Conservation (phyloP, 2,113 vertebrate genomes). For the Porphyrio hochstetteri region DNA sequence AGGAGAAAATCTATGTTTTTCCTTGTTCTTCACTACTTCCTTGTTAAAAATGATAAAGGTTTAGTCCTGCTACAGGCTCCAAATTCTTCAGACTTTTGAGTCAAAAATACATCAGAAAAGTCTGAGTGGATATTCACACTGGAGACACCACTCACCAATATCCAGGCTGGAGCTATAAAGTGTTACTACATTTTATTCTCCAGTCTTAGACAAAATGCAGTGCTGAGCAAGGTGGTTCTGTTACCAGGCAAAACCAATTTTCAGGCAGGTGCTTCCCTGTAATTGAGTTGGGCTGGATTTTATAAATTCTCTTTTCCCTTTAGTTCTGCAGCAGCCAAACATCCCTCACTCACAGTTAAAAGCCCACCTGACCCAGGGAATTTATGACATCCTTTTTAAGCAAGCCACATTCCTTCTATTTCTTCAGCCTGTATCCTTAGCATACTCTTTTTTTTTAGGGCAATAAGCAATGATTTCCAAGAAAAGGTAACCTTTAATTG, state of each 20-base stretch:
- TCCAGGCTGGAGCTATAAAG: background rate
- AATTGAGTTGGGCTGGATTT: background rate
- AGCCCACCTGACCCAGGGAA: background rate
- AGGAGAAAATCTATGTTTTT: background rate
- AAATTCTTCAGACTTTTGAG: background rate
- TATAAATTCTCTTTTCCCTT: background rate
- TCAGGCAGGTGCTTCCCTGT: background rate
- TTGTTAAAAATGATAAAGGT: background rate
- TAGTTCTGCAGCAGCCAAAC: background rate
- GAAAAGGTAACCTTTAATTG: background rate
- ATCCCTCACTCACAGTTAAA: background rate
- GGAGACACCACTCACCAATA: background rate
- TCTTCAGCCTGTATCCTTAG: background rate
- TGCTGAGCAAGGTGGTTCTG: background rate
- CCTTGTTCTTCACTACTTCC: background rate
- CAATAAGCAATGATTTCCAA: background rate
- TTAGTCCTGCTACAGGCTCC: background rate
- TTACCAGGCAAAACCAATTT: background rate
- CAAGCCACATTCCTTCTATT: background rate
- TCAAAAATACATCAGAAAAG: background rate
- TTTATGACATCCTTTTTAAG: background rate
- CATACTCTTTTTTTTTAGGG: background rate
- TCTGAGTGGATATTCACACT: background rate
- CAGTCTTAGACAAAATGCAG: background rate
- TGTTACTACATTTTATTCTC: background rate